phyloP scores from a whole-genome alignment of 2,888 invertebrate genomes.

The Loripinus fragilis region DNA sequence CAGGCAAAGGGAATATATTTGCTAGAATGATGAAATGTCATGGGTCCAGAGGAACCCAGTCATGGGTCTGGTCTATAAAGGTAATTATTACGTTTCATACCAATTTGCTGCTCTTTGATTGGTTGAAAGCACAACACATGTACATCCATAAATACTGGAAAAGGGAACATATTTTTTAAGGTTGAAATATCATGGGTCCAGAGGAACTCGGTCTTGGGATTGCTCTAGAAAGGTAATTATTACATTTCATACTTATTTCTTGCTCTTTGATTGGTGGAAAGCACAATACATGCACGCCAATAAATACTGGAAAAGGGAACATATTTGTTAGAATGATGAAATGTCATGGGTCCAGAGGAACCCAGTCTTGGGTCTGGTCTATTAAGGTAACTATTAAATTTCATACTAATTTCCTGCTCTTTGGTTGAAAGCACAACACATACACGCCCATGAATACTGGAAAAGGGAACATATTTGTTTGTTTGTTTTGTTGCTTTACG shows the following conservation, averaged over 20 bases:
- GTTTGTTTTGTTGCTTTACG: too few relatives aligned
- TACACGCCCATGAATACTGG: too few relatives aligned
- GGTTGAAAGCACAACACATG: too few relatives aligned
- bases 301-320: constrained; percentile 85
- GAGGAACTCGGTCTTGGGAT: constrained; percentile 96
- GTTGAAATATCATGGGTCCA: constrained; percentile 94
- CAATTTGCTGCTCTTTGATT: too few relatives aligned
- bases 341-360: constrained; percentile 93
- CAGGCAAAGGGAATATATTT: constrained; percentile 86
- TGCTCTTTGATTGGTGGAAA: too few relatives aligned
- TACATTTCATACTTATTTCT: too few relatives aligned
- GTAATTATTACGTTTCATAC: too few relatives aligned
- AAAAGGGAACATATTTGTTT: constrained; percentile 86
- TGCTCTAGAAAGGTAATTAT: constrained; percentile 89
- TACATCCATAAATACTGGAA: constrained; percentile 80
- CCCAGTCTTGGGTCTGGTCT: constrained; percentile 96
- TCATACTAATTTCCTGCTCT: too few relatives aligned
- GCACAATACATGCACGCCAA: too few relatives aligned
- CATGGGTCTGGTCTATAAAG: constrained; percentile 93
- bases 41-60: constrained; percentile 95
- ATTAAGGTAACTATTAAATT: constrained; percentile 88
- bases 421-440: too few relatives aligned
- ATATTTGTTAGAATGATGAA: constrained; percentile 91
- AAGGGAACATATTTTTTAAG: constrained; percentile 88
- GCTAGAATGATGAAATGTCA: constrained; percentile 93